Conservation (phyloP, 2,797 vertebrate genomes). For the Danio tinwini region DNA sequence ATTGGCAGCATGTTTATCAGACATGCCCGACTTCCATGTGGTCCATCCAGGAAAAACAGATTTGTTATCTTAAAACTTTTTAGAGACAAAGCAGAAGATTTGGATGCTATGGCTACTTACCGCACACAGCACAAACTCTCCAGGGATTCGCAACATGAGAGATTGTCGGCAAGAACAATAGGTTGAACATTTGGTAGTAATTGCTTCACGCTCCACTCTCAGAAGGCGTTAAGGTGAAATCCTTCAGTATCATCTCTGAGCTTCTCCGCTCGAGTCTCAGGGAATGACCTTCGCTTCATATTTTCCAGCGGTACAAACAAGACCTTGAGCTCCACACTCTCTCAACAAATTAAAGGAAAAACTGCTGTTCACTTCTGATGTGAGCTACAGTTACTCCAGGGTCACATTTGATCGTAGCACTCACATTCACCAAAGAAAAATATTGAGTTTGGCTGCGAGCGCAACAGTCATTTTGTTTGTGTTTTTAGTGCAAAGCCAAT, state of each 20-base stretch:
- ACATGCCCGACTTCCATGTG: conserved; percentile 6
- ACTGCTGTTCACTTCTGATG: conserved; percentile 48
- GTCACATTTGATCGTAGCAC: conserved; percentile 55
- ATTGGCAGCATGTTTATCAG: conserved; percentile 25
- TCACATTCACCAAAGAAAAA: conserved; percentile 54
- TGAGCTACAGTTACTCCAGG: conserved; percentile 51
- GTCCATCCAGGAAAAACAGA: conserved; percentile 47
- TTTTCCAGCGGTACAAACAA: conserved; percentile 52
- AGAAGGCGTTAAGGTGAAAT: conserved; percentile 47
- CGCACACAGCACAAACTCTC: conserved; percentile 35
- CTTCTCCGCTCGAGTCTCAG: conserved; percentile 42
- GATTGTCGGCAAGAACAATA: conserved; percentile 58
- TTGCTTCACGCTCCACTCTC: conserved; percentile 60
- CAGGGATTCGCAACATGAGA: conserved; percentile 20
- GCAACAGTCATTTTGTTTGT: conserved; percentile 55
- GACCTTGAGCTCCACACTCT: conserved; percentile 48
- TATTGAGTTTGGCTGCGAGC: conserved; percentile 60
- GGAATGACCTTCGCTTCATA: conserved; percentile 44
- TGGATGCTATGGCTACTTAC: conserved; percentile 46
- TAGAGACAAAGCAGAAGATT: conserved; percentile 33
- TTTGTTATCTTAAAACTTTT: conserved; percentile 43
- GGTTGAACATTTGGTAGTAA: conserved; percentile 56
- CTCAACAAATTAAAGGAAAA: conserved; percentile 59
- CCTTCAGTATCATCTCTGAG: conserved; percentile 48
- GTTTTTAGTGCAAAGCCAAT: conserved; percentile 56